phyloP scores from a whole-genome alignment of 2,888 invertebrate species.

The Parapristionchus giblindavisi region DNA sequence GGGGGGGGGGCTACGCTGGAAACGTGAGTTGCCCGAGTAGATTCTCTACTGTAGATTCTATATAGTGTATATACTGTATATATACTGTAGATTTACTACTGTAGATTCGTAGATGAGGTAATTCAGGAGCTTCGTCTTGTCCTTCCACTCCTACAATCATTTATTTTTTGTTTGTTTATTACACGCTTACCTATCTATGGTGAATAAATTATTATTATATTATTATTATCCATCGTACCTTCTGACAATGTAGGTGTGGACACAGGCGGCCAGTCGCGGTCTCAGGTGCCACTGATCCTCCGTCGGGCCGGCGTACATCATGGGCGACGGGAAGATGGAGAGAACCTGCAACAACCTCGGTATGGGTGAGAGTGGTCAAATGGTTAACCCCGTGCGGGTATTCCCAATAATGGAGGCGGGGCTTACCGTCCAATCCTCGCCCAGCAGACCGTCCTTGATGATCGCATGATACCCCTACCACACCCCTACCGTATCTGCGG shows the following conservation, averaged over 20 bases:
- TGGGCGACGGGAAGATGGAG: slow-evolving; percentile 99
- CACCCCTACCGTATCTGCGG: neutral
- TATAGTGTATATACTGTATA: no score
- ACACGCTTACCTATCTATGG: no score
- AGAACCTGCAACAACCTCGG: slow-evolving; percentile 75
- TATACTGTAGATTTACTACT: no score
- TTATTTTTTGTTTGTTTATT: no score
- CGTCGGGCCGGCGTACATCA: slow-evolving; percentile 99
- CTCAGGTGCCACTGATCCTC: slow-evolving; percentile 77
- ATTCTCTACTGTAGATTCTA: no score
- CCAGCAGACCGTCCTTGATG: slow-evolving; percentile 76
- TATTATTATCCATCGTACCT: slow-evolving; percentile 29
- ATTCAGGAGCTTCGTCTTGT: no score
- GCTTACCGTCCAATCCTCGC: slow-evolving; percentile 82
- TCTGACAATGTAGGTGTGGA: slow-evolving; percentile 98
- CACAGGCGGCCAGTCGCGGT: slow-evolving; percentile 92
- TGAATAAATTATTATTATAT: no score
- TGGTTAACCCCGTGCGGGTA: no score
- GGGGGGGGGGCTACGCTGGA: no score
- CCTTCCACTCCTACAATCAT: neutral
- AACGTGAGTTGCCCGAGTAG: no score
- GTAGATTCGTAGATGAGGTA: no score
- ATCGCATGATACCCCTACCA: slow-evolving; percentile 73
- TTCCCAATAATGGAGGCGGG: no score
- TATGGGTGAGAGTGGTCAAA: neutral